Evolutionary conservation across 1,140 invertebrate species (phyloP).

Genomic region (Periplaneta americana): DNA sequence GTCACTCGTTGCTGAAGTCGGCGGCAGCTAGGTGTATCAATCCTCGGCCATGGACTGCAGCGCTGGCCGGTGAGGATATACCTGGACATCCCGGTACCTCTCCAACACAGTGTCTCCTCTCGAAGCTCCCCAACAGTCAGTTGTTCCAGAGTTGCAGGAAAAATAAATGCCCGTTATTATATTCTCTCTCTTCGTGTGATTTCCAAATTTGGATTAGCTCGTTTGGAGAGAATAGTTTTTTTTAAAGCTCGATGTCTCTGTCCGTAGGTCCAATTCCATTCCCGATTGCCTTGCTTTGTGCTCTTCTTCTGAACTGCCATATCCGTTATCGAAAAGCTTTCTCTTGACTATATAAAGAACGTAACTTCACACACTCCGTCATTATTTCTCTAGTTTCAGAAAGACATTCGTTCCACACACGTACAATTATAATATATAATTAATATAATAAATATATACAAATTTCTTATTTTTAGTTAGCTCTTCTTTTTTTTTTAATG

Average conservation of each 20-base stretch:
- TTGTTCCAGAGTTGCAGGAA: too few species aligned
- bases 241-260: neutral
- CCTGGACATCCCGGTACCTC: neutral
- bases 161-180: neutral
- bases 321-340: neutral
- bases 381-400: neutral
- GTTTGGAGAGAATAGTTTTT: neutral
- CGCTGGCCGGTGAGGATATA: neutral
- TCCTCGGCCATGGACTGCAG: neutral
- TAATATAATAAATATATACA: slow-evolving; percentile 8
- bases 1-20: neutral
- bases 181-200: neutral
- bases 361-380: neutral
- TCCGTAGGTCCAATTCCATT: neutral
- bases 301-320: neutral
- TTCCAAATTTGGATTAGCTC: neutral
- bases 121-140: neutral
- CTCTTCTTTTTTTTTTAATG: neutral
- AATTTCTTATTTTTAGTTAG: neutral
- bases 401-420: neutral
- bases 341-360: neutral
- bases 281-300: neutral
- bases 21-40: neutral
- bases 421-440: neutral
- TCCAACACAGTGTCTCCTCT: neutral